Evolutionary conservation across 2,888 invertebrate genomes (phyloP).

Genomic region (Rhamphomyia laevipes): DNA sequence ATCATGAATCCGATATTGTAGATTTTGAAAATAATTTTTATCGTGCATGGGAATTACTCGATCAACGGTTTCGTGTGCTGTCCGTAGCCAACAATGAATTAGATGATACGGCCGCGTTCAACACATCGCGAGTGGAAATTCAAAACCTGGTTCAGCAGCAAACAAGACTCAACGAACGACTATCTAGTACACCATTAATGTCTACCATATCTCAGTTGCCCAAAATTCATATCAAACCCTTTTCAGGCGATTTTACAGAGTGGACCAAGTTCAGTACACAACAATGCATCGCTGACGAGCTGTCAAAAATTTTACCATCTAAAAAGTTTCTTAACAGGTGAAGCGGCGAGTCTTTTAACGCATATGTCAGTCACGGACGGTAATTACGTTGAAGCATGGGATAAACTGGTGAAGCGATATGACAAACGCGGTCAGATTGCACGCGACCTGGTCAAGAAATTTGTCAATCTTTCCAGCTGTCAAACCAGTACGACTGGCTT

Average conservation of each 20-base stretch:
- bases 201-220: slow-evolving; percentile 14
- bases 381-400: slow-evolving; percentile 12
- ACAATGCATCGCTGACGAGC: slow-evolving; percentile 7
- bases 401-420: slow-evolving; percentile 10
- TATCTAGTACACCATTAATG: too few species aligned
- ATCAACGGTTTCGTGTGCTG: too few species aligned
- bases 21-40: too few species aligned
- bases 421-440: slow-evolving; percentile 10
- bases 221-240: slow-evolving; percentile 13
- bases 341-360: slow-evolving; percentile 12
- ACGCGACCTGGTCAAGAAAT: slow-evolving; percentile 6
- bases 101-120: too few species aligned
- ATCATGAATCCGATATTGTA: too few species aligned
- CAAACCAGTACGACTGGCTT: neutral
- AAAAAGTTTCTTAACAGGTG: slow-evolving; percentile 10
- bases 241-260: slow-evolving; percentile 11
- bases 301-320: slow-evolving; percentile 13
- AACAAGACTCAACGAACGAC: too few species aligned
- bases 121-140: too few species aligned
- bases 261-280: slow-evolving; percentile 12
- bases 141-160: too few species aligned
- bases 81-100: too few species aligned
- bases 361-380: slow-evolving; percentile 12
- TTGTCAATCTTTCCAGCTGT: slow-evolving; percentile 6
- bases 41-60: too few species aligned